Percentiles rank a stretch among this genome's conserved stretches.
These are phyloP conservation scores for Mixornis gularis DNA, from an alignment of 2,113 vertebrate species.

Conservation along the genomic window DNA sequence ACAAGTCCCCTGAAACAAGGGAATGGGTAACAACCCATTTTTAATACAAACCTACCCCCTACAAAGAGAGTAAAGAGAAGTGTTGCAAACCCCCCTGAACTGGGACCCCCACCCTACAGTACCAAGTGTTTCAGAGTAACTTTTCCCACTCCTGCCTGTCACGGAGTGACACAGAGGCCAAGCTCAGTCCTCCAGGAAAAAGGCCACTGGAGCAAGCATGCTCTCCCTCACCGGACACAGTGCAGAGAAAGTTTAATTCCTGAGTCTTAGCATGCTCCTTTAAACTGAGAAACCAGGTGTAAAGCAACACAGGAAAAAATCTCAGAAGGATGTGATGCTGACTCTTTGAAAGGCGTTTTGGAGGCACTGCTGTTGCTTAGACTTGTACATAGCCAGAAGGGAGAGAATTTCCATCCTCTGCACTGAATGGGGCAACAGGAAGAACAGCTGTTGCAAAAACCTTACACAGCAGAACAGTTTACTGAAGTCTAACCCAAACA, in stretches of 20 bases:
- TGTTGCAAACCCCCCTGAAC: fast-evolving
- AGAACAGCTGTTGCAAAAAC: neutral
- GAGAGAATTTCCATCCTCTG: neutral
- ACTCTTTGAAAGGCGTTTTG: neutral
- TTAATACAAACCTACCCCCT: neutral
- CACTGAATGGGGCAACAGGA: neutral
- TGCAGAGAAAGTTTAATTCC: neutral
- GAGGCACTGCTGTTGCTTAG: neutral
- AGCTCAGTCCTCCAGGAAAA: neutral
- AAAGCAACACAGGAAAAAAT: neutral
- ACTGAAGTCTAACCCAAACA: neutral
- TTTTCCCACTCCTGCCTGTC: neutral
- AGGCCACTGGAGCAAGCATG: fast-evolving
- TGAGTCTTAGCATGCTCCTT: neutral
- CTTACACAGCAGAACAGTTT: neutral
- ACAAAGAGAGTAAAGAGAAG: neutral
- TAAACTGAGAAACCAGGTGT: neutral
- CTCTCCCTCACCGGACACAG: neutral
- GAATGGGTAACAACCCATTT: neutral
- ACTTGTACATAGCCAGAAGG: neutral
- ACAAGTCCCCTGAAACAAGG: neutral
- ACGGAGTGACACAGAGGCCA: neutral
- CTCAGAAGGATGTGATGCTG: neutral
- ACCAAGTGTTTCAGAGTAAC: neutral
- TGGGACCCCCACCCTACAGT: neutral